These are phyloP conservation scores for Antheraea assamensis DNA, from an alignment of 2,888 invertebrate genomes.

Conservation along the genomic window DNA sequence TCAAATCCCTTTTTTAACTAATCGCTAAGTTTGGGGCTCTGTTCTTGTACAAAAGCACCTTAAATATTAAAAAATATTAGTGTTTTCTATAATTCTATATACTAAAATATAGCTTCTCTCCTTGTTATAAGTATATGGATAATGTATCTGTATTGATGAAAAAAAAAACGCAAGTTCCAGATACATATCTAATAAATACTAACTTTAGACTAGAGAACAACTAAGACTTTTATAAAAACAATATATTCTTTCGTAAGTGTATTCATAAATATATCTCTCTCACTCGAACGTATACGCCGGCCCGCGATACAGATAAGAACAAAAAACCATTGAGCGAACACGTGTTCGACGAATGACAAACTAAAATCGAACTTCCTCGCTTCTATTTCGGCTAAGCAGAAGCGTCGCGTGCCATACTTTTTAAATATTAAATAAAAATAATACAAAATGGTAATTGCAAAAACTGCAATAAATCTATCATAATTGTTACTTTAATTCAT, in stretches of 20 bases:
- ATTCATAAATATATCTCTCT: conserved; percentile 62
- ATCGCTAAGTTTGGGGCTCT: conserved; percentile 61
- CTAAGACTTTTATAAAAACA: conserved; percentile 64
- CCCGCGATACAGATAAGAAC: conserved; percentile 51
- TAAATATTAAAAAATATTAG: conserved; percentile 39
- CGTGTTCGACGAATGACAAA: conserved; percentile 48
- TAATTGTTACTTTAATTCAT: too few species aligned
- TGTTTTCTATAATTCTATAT: conserved; percentile 53
- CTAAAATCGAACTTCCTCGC: conserved; percentile 62
- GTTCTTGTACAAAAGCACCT: conserved; percentile 65
- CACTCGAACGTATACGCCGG: conserved; percentile 46
- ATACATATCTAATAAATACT: conserved; percentile 52
- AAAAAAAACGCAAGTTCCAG: conserved; percentile 45
- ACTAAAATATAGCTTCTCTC: conserved; percentile 67
- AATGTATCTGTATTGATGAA: conserved; percentile 59
- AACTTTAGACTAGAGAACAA: conserved; percentile 78
- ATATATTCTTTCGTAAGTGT: conserved; percentile 50
- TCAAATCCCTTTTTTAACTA: conserved; percentile 68
- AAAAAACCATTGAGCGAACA: conserved; percentile 55
- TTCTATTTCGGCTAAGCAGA: conserved; percentile 43
- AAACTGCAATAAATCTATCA: too few species aligned
- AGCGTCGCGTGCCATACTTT: neutral
- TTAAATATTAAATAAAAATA: neutral
- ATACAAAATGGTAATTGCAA: neutral
- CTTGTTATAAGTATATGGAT: conserved; percentile 61